These are phyloP conservation scores for Myopa tessellatipennis DNA, from an alignment of 2,888 invertebrate genomes.

Conservation along the genomic window DNA sequence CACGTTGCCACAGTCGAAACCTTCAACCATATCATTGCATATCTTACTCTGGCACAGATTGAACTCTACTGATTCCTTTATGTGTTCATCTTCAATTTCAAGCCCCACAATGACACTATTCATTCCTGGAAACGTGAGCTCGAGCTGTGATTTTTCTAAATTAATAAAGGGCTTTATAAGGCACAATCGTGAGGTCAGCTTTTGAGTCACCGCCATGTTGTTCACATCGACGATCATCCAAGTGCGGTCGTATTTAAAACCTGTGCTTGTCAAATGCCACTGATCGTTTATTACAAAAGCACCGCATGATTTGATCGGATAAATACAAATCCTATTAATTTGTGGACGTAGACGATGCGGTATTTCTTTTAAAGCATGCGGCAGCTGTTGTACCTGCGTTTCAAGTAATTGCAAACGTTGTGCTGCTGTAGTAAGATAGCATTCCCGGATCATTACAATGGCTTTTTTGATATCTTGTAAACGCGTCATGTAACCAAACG, in stretches of 20 bases:
- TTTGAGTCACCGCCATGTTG: slow-evolving; percentile 89
- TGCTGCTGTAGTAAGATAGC: slow-evolving; percentile 72
- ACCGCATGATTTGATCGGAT: slow-evolving; percentile 93
- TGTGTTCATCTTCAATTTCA: slow-evolving; percentile 56
- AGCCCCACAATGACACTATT: slow-evolving; percentile 71
- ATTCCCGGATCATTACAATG: slow-evolving; percentile 79
- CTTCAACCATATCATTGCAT: slow-evolving; percentile 83
- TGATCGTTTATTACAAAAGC: slow-evolving; percentile 75
- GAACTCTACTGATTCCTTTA: slow-evolving; percentile 57
- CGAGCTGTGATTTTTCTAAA: slow-evolving; percentile 70
- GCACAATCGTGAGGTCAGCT: slow-evolving; percentile 83
- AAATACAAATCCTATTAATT: slow-evolving; percentile 75
- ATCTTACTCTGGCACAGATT: slow-evolving; percentile 82
- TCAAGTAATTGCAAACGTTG: slow-evolving; percentile 54
- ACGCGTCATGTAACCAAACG: slow-evolving; percentile 92
- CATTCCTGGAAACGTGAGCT: slow-evolving; percentile 75
- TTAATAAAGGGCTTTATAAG: slow-evolving; percentile 80
- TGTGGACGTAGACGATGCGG: slow-evolving; percentile 53
- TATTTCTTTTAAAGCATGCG: slow-evolving; percentile 55
- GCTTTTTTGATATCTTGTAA: slow-evolving; percentile 78
- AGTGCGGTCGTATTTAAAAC: slow-evolving; percentile 88
- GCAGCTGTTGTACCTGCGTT: slow-evolving; percentile 51
- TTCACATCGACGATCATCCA: slow-evolving; percentile 91
- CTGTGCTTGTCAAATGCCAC: slow-evolving; percentile 82
- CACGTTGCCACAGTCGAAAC: slow-evolving; percentile 85